Evolutionary conservation across 2,797 vertebrate genomes (phyloP).

Genomic region (Epinephelus awoara): DNA sequence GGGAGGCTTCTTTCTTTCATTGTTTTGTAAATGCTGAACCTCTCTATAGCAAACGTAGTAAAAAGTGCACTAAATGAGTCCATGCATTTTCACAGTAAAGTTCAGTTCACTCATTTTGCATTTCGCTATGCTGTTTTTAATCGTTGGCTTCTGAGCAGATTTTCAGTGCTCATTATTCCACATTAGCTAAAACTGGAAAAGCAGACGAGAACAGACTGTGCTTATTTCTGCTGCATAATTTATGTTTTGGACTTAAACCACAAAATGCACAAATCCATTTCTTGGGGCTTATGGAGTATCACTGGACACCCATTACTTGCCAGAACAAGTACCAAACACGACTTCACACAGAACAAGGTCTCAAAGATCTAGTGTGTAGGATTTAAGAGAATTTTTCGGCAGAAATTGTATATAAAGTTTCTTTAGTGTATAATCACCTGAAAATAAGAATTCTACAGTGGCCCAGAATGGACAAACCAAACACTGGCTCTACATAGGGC

Average conservation of each 20-base stretch:
- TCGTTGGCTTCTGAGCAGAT: neutral
- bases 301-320: neutral
- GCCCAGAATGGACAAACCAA: too few relatives aligned
- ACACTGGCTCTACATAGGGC: too few relatives aligned
- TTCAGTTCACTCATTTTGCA: neutral
- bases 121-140: neutral
- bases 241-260: neutral
- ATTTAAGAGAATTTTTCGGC: too few relatives aligned
- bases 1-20: neutral
- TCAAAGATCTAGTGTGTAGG: too few relatives aligned
- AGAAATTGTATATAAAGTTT: too few relatives aligned
- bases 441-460: too few relatives aligned
- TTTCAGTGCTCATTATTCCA: neutral
- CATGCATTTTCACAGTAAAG: neutral
- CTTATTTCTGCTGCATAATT: neutral
- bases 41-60: neutral
- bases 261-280: neutral
- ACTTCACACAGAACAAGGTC: neutral
- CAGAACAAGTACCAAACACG: too few relatives aligned
- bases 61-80: neutral
- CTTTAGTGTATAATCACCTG: too few relatives aligned
- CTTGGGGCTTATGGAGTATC: neutral
- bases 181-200: neutral
- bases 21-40: slow-evolving; percentile 15
- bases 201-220: neutral